These are phyloP conservation scores for Motacilla tschutschensis DNA, from an alignment of 2,113 vertebrate species.

Conservation along the genomic window DNA sequence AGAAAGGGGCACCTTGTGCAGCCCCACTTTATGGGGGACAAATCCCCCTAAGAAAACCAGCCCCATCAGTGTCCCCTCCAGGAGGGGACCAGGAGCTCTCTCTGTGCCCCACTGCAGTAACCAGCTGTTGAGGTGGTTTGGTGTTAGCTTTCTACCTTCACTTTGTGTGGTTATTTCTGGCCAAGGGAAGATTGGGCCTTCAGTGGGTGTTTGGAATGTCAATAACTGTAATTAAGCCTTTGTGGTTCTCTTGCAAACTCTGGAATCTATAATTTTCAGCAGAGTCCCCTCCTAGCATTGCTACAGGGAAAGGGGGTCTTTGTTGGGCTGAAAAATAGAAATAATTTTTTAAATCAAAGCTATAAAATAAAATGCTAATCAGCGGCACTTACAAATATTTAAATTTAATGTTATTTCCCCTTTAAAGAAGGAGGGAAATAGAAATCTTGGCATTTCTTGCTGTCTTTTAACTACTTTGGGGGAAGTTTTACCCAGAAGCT, in stretches of 20 bases:
- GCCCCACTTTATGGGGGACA: accelerated
- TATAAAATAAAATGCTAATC: constrained; percentile 45
- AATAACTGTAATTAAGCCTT: constrained; percentile 51
- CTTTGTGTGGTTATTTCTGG: constrained; percentile 80
- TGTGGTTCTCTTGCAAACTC: constrained; percentile 21
- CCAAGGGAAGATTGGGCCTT: constrained; percentile 68
- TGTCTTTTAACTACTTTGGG: not conserved
- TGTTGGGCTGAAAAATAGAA: not conserved
- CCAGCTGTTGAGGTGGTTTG: constrained; percentile 72
- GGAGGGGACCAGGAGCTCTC: constrained; percentile 54
- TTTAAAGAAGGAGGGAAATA: not conserved
- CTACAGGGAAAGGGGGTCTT: constrained; percentile 43
- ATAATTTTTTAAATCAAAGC: constrained; percentile 29
- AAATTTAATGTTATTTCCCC: constrained; percentile 18
- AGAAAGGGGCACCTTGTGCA: not conserved
- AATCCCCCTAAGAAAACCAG: not conserved
- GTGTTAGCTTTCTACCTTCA: constrained; percentile 72
- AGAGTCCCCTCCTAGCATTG: not conserved
- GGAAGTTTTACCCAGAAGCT: not conserved
- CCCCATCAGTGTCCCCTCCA: not conserved
- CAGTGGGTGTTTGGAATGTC: constrained; percentile 39
- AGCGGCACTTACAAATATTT: constrained; percentile 53
- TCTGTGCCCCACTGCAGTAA: constrained; percentile 47
- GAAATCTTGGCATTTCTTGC: constrained; percentile 1
- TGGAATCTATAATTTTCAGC: constrained; percentile 49